Evolutionary conservation across 2,888 invertebrate genomes (phyloP), one percentile per base, ranked within the genome.

Genomic region (Syritta pipiens): DNA sequence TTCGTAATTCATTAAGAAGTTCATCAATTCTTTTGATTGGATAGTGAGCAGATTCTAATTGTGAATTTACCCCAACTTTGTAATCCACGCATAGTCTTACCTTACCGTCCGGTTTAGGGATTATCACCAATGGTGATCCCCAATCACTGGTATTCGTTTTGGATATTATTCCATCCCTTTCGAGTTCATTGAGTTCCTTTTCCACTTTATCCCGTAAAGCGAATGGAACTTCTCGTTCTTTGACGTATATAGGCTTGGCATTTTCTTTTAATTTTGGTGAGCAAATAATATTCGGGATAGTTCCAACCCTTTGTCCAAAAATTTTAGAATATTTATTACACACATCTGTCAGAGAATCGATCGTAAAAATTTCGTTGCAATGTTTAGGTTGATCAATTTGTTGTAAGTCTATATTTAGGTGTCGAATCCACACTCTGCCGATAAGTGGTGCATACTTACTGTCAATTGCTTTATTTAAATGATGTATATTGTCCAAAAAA

Each of bases 1-100:
- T 79, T 37, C 71, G 40, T 4, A 84, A 46, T 6, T 71, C 82
- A 40, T 82, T 83, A 6, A 83, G 35, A 10, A 84, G 57, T 44
- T 83, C 82, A 7, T 84, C 81, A n/a, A 83, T 82, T 59, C 4
- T 20, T 2, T 49, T 40, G 24, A 42, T 40, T 12, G 49, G 51
- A 26, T 69, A 30, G 7, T 40, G 35, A 1, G 57, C n/a, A 4
- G 59, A 42, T 7, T 55, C 17, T 3, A 69, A 19, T 14, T 30
- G 7, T 10, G 49, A 20, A 46, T 69, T 69, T 12, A 59, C 12
- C 1, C 40, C 49, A 20, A 48, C 57, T 3, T 81, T 82, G 9
- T 76, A 82, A 40, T 82, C 81, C 19, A 67, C 76, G 49, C 82
- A 83, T 32, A 81, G 81, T 26, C 82, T 24, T 0, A 81, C 63